Conservation (phyloP, 2,113 vertebrate genomes). For the Elgaria multicarinata region DNA sequence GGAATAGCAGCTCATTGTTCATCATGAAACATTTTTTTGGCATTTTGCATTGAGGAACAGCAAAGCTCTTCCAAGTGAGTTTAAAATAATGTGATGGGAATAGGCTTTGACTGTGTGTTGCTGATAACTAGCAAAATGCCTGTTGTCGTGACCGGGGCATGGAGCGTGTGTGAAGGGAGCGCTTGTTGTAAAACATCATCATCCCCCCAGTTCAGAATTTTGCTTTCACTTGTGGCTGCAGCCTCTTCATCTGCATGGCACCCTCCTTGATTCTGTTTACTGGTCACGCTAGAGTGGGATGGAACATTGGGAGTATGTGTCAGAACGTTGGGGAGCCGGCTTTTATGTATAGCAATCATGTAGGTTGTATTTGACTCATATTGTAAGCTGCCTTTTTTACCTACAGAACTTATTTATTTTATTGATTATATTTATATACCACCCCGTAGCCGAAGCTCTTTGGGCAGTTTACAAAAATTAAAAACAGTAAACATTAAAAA, state of each 20-base stretch:
- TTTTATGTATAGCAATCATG: background rate
- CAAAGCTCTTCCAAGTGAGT: background rate
- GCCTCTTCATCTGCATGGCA: background rate
- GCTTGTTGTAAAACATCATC: background rate
- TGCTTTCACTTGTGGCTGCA: background rate
- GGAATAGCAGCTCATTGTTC: background rate
- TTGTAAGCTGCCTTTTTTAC: too few relatives aligned
- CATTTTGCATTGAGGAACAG: background rate
- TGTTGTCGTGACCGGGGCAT: background rate
- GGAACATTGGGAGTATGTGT: background rate
- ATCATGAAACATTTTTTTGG: slow-evolving; percentile 13
- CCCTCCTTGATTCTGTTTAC: background rate
- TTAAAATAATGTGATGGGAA: background rate
- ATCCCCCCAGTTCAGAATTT: background rate
- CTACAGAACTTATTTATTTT: too few relatives aligned
- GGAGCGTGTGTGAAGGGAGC: background rate
- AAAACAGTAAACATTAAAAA: too few relatives aligned
- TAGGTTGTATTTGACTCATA: background rate
- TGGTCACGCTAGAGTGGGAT: background rate
- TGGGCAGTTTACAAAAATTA: too few relatives aligned
- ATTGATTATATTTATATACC: too few relatives aligned
- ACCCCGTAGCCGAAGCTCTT: too few relatives aligned
- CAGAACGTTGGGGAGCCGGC: background rate
- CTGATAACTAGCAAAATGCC: background rate
- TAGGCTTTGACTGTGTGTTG: background rate